Evolutionary conservation across 2,888 invertebrate species (phyloP), one percentile per base, ranked within the genome.

Genomic region (Lasioglossum lativentre): DNA sequence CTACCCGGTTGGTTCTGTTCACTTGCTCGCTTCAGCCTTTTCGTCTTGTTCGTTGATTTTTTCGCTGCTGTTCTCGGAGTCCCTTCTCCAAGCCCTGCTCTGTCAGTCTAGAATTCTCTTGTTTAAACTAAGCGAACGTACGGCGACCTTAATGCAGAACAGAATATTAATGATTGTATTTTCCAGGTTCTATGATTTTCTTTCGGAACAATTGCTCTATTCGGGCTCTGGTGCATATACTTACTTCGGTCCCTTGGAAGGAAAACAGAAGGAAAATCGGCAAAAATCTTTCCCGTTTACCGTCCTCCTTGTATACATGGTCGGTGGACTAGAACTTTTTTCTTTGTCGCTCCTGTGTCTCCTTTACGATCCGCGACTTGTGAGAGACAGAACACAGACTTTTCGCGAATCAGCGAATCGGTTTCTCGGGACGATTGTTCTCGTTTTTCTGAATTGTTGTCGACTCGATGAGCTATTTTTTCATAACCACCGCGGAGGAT

Each of bases 331-430:
- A 56, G n/a, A n/a, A 56, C 47, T 70, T 83, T 59, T 75, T 83
- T 71, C 40, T 70, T 70, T 70, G 70, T 83, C 47, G 74, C 82
- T 79, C 63, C 72, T 78, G 75, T 86, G 70, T 89, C 88, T 86
- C 82, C 76, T 78, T 40, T 82, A 82, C 83, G 88, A 84, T 63
- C 82, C 80, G 86, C 76, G 80, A 85, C 66, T 77, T 74, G 56
- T 73, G 27, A 30, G 63, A 34, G 63, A 63, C 8, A 63, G 63
- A 63, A 63, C 12, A 10, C 56, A 12, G 56, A 2, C 6, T n/a
- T 12, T n/a, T n/a, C n/a, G 56, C 56, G 56, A 30, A 63, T 30
- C 63, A 23, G 63, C 30, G 63, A 56, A 63, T 63, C 63, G 30
- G 30, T 63, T 2, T n/a, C 63, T 40, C 47, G 70, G 71, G 71